Evolutionary conservation across 2,888 invertebrate species (phyloP).

Genomic region (Anaspis maculata): DNA sequence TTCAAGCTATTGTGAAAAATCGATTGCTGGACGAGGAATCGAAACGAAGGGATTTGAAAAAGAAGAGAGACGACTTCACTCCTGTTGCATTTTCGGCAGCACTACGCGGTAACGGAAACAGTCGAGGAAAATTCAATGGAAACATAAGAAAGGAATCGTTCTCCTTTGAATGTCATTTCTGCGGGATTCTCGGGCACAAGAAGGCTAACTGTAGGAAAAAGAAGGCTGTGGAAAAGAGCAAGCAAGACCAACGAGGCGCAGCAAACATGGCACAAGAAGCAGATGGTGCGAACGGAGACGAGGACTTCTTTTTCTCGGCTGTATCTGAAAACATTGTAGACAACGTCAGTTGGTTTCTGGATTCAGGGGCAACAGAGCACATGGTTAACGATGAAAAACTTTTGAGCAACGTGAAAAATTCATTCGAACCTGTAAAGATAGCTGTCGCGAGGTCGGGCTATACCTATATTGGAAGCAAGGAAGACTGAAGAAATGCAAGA

Average conservation of each 20-base stretch:
- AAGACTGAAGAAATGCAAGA: too few relatives aligned
- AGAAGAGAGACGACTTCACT: neutral
- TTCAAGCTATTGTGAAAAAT: neutral
- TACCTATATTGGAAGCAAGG: too few relatives aligned
- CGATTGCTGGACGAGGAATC: neutral
- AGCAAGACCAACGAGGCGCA: too few relatives aligned
- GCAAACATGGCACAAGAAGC: too few relatives aligned
- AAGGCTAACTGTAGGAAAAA: constrained; percentile 3
- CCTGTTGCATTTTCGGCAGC: constrained; percentile 15
- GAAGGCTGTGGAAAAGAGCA: too few relatives aligned
- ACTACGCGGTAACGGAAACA: constrained; percentile 21
- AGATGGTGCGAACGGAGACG: neutral
- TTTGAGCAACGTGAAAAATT: constrained; percentile 11
- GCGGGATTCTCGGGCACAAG: constrained; percentile 4
- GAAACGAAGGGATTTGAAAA: neutral
- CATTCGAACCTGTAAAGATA: too few relatives aligned
- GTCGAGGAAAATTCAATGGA: constrained; percentile 8
- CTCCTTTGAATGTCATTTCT: constrained; percentile 1
- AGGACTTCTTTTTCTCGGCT: constrained; percentile 2
- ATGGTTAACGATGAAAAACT: constrained; percentile 7
- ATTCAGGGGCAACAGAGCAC: constrained; percentile 24
- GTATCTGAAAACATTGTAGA: neutral
- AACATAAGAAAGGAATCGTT: too few relatives aligned
- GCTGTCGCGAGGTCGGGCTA: too few relatives aligned
- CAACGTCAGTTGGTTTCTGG: constrained; percentile 14